A percentile compares a stretch with the other conserved stretches of the same genome.
phyloP scores from a whole-genome alignment of 2,797 vertebrate genomes.

The Neostethus bicornis region DNA sequence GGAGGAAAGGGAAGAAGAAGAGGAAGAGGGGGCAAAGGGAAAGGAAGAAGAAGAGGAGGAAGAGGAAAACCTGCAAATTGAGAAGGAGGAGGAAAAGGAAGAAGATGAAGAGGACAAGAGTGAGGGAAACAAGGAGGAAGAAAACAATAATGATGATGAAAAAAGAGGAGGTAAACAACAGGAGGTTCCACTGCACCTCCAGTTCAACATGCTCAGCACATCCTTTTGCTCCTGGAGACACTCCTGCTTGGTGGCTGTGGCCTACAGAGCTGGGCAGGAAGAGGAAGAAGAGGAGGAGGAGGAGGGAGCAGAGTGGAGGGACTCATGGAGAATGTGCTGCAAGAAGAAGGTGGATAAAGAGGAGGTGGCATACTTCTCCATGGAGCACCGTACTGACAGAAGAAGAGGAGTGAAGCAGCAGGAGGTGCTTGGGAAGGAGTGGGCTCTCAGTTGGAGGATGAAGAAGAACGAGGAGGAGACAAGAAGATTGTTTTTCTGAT shows the following conservation, averaged over 20 bases:
- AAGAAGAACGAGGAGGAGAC: slow-evolving; percentile 18
- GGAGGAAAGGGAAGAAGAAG: neutral
- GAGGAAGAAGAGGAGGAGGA: slow-evolving; percentile 1
- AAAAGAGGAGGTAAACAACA: neutral
- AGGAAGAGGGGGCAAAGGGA: neutral
- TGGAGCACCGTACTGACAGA: slow-evolving; percentile 34
- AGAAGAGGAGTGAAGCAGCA: too few species aligned
- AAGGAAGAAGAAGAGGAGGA: neutral
- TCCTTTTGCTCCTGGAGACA: slow-evolving; percentile 61
- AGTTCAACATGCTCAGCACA: slow-evolving; percentile 59
- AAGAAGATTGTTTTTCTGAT: neutral
- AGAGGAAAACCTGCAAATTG: neutral
- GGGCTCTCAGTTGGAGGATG: slow-evolving; percentile 63
- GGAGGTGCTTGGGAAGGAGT: slow-evolving; percentile 33
- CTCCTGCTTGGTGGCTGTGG: slow-evolving; percentile 58
- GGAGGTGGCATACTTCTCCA: slow-evolving; percentile 57
- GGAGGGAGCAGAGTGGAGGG: slow-evolving; percentile 53
- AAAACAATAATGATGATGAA: slow-evolving; percentile 2
- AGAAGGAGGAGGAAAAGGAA: neutral
- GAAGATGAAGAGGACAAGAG: neutral
- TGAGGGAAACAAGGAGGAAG: neutral
- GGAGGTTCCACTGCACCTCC: slow-evolving; percentile 45
- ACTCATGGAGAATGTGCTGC: slow-evolving; percentile 67
- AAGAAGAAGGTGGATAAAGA: slow-evolving; percentile 33
- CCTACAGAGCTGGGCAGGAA: slow-evolving; percentile 31